These are phyloP conservation scores for Hybognathus amarus DNA, from an alignment of 2,797 vertebrate genomes.

Conservation along the genomic window DNA sequence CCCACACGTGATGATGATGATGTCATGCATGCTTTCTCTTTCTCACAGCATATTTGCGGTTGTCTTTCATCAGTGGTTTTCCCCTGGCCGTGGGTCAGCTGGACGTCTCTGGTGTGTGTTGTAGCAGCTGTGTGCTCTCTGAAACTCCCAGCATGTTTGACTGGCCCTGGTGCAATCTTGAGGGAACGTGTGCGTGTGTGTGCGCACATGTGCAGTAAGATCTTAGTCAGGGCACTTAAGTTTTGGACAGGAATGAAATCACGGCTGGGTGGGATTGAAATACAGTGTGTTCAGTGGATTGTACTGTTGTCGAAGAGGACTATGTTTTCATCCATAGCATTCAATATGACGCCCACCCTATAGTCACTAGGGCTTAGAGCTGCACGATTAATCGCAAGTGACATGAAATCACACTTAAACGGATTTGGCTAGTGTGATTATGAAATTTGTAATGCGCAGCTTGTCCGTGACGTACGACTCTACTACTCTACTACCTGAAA, in stretches of 20 bases:
- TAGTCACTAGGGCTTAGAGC: too few relatives aligned
- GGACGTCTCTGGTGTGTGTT: background rate
- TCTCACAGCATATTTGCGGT: background rate
- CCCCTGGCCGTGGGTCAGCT: conserved; percentile 35
- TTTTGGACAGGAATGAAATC: background rate
- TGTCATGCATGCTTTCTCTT: conserved; percentile 1
- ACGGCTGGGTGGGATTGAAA: background rate
- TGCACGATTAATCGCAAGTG: too few relatives aligned
- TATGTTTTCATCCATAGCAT: too few relatives aligned
- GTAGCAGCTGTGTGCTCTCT: conserved; percentile 23
- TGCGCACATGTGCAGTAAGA: too few relatives aligned
- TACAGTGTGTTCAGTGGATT: background rate
- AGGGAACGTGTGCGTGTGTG: background rate
- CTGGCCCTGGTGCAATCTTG: background rate
- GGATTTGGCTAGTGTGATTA: too few relatives aligned
- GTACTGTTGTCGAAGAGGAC: background rate
- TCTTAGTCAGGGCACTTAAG: background rate
- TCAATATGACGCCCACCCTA: too few relatives aligned
- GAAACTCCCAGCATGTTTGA: background rate
- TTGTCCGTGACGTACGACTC: too few relatives aligned
- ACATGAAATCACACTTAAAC: too few relatives aligned
- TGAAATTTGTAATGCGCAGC: too few relatives aligned
- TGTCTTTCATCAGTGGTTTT: conserved; percentile 31
- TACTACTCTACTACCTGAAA: too few relatives aligned
- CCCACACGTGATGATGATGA: background rate